phyloP scores from a whole-genome alignment of 2,113 vertebrate genomes.

The Platysteira castanea region DNA sequence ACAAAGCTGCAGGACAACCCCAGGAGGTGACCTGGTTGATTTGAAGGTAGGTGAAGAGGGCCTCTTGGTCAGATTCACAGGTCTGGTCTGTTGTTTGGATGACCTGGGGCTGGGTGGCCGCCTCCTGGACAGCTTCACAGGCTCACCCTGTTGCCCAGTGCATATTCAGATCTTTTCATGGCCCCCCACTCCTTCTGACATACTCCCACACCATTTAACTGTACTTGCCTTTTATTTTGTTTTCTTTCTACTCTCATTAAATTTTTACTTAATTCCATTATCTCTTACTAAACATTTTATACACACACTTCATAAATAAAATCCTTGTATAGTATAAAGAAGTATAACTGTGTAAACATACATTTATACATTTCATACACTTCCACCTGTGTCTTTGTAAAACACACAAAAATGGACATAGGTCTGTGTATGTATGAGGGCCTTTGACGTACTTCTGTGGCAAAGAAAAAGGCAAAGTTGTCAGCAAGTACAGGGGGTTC shows the following conservation, averaged over 20 bases:
- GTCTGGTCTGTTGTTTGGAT: neutral
- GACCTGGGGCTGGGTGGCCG: neutral
- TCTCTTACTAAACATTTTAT: neutral
- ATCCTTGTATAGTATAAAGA: neutral
- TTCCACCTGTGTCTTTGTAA: neutral
- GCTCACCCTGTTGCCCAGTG: neutral
- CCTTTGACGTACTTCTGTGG: neutral
- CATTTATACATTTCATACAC: neutral
- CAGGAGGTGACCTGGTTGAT: neutral
- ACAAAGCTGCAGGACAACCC: neutral
- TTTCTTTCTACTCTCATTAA: neutral
- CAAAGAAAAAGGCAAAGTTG: neutral
- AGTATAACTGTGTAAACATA: neutral
- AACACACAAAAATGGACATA: neutral
- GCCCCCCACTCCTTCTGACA: neutral
- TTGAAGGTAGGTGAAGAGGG: neutral
- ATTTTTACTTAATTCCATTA: neutral
- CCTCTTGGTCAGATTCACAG: neutral
- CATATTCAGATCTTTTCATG: neutral
- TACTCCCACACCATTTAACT: neutral
- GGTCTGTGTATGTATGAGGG: no score
- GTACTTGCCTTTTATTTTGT: neutral
- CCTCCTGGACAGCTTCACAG: neutral
- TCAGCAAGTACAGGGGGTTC: neutral
- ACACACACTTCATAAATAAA: neutral